phyloP scores from a whole-genome alignment of 2,888 invertebrate genomes.

The Acronicta leporina region DNA sequence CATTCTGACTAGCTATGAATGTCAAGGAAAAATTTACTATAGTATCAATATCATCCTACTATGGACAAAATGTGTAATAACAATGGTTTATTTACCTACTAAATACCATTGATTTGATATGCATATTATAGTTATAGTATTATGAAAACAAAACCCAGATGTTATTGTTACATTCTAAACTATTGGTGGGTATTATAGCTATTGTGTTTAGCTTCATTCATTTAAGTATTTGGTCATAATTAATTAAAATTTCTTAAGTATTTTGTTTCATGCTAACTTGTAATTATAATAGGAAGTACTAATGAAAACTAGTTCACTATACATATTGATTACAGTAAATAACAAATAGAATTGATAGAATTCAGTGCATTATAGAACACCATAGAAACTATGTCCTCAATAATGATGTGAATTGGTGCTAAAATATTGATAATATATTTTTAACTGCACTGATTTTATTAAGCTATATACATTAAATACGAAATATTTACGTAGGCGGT shows the following conservation, averaged over 20 bases:
- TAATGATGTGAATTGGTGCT: not conserved
- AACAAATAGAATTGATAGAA: no score
- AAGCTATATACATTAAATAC: slow-evolving; percentile 17
- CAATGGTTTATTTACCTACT: slow-evolving; percentile 13
- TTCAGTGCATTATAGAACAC: not conserved
- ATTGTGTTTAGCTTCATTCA: not conserved
- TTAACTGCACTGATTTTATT: slow-evolving; percentile 15
- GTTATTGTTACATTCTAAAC: slow-evolving; percentile 12
- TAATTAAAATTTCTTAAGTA: not conserved
- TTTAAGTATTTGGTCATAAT: not conserved
- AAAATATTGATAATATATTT: slow-evolving; percentile 6
- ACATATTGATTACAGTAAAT: not conserved
- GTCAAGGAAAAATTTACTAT: no score
- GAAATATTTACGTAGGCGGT: slow-evolving; percentile 33
- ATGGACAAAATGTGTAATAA: slow-evolving; percentile 5
- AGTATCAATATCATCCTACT: no score
- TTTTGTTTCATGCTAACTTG: not conserved
- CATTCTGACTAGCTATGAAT: no score
- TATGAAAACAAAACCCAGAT: slow-evolving; percentile 30
- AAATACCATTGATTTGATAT: slow-evolving; percentile 20
- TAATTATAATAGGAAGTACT: not conserved
- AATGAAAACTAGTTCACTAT: not conserved
- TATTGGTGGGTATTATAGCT: not conserved
- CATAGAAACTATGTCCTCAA: not conserved
- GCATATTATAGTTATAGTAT: slow-evolving; percentile 21